Evolutionary conservation across 1,140 invertebrate species (phyloP).

Genomic region (Hycleus phaleratus): DNA sequence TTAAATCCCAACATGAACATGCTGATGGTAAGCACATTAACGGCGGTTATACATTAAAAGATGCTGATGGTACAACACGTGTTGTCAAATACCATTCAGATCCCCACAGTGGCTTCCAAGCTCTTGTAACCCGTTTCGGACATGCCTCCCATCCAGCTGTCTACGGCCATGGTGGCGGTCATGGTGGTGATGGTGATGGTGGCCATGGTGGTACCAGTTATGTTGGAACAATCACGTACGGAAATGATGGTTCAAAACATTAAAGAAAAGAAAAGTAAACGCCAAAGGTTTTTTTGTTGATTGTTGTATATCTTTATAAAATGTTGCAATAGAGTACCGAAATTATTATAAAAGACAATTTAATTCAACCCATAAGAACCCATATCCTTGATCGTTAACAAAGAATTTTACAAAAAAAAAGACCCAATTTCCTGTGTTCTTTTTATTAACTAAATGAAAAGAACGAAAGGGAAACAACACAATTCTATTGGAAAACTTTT

Average conservation of each 20-base stretch:
- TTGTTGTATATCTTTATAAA: constrained; percentile 5
- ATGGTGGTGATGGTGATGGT: constrained; percentile 6
- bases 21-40: constrained; percentile 42
- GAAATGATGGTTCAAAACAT: not conserved
- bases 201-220: constrained; percentile 21
- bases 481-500: not conserved
- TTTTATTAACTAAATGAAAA: no score
- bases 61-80: constrained; percentile 43
- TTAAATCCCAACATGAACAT: constrained; percentile 43
- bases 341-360: constrained; percentile 1
- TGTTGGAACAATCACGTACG: constrained; percentile 24
- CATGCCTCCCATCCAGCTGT: constrained; percentile 21
- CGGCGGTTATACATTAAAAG: constrained; percentile 41
- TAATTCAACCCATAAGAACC: not conserved
- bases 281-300: not conserved
- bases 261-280: not conserved
- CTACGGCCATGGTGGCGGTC: constrained; percentile 15
- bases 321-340: not conserved
- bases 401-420: not conserved
- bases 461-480: not conserved
- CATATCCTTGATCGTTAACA: not conserved
- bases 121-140: constrained; percentile 37
- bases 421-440: not conserved
- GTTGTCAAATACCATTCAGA: constrained; percentile 43
- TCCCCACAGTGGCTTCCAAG: constrained; percentile 41